These are phyloP conservation scores for Thecophora atra DNA, from an alignment of 2,888 invertebrate genomes.

Conservation along the genomic window DNA sequence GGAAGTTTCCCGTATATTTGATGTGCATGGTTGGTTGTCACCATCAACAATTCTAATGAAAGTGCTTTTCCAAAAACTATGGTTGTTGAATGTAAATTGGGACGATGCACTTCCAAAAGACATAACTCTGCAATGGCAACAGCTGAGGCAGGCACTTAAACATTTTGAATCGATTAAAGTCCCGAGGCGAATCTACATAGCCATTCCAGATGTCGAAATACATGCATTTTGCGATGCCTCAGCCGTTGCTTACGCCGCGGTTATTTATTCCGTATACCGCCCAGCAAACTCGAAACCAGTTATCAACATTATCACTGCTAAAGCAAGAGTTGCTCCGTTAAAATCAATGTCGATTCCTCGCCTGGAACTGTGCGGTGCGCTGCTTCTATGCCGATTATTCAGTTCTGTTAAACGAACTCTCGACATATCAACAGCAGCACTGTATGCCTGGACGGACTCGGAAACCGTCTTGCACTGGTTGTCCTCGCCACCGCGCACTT, in stretches of 20 bases:
- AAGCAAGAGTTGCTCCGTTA: slow-evolving; percentile 16
- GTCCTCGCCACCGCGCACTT: slow-evolving; percentile 42
- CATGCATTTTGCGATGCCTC: slow-evolving; percentile 16
- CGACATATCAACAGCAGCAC: not conserved
- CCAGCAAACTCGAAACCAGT: too few species aligned
- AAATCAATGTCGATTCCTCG: slow-evolving; percentile 18
- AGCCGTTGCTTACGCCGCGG: slow-evolving; percentile 13
- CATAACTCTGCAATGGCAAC: not conserved
- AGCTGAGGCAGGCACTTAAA: too few species aligned
- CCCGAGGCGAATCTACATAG: too few species aligned
- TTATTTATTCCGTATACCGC: slow-evolving; percentile 18
- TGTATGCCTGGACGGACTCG: slow-evolving; percentile 43
- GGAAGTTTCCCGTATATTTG: slow-evolving; percentile 24
- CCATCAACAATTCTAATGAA: not conserved
- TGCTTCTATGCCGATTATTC: slow-evolving; percentile 13
- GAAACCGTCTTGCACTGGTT: slow-evolving; percentile 46
- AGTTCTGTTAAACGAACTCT: not conserved
- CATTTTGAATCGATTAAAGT: not conserved
- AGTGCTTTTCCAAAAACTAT: not conserved
- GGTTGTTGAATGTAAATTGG: not conserved
- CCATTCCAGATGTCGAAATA: too few species aligned
- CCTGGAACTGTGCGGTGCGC: slow-evolving; percentile 7
- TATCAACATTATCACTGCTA: slow-evolving; percentile 4
- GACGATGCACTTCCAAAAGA: not conserved
- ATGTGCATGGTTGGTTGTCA: slow-evolving; percentile 8